Evolutionary conservation across 37 sponge, comb jelly and placozoan species (phyloP), one percentile per base, ranked within the genome.

Genomic region (Lycopodina hypogea): DNA sequence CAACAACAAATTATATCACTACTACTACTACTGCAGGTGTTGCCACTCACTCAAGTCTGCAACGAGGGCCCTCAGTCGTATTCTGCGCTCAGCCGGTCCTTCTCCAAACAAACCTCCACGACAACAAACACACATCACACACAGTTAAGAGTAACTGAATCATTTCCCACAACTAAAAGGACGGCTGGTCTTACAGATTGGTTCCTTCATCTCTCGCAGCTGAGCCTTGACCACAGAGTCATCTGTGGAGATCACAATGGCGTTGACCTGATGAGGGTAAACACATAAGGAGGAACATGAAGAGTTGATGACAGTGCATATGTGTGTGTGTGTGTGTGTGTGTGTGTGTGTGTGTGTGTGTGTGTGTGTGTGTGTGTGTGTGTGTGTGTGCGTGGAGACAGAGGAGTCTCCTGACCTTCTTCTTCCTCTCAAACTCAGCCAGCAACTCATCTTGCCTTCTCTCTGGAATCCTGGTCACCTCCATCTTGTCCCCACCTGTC

Each of bases 41-140:
- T n/a, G n/a, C 17, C 14, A 72, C 42, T 58, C 33, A 90, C 94
- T 83, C 24, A 82, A 78, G 18, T 88, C 79, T 38, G 92, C 92
- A 42, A 88, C 26, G 41, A 96, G 48, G 58, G 41, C 18, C 42
- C 95, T 87, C 66, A 98, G 72, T 42, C 99, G 61, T 37, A 89
- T 90, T 81, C 99, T 77, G 36, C 99, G 81, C 67, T 98, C 92
- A 60, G 97, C 95, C 8, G 99, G 99, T 1, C 94, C 94, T 75
- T 98, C 99, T 37, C 96, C 99, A 82, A 98, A 98, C 56, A 98
- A 71, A 81, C 96, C 90, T 90, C 59, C 3, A 38, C 28, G 21
- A 26, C 21, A 39, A n/a, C n/a, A n/a, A n/a, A n/a, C n/a, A n/a
- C n/a, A n/a, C n/a, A n/a, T n/a, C 68, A 66, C 17, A 56, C 30